Evolutionary conservation across 2,113 vertebrate genomes (phyloP).

Genomic region (Capreolus pygargus): DNA sequence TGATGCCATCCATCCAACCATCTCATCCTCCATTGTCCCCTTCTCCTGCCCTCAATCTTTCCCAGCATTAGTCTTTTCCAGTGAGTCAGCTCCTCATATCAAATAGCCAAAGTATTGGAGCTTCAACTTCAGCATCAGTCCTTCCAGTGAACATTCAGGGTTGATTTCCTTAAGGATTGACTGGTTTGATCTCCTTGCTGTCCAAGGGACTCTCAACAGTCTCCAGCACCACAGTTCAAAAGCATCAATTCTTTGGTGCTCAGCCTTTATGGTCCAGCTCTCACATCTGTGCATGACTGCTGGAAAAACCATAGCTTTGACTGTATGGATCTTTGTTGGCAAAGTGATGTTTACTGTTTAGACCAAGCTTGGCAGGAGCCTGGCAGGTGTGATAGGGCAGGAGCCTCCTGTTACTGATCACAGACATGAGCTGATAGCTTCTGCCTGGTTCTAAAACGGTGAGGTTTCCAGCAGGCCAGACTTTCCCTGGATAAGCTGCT

Average conservation of each 20-base stretch:
- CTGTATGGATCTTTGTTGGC: background rate
- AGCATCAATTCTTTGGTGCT: background rate
- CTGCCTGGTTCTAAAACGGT: background rate
- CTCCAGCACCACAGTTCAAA: background rate
- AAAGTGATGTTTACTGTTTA: background rate
- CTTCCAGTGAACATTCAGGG: background rate
- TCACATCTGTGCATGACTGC: background rate
- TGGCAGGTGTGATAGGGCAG: background rate
- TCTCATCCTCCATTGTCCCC: background rate
- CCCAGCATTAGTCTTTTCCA: background rate
- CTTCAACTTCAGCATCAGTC: background rate
- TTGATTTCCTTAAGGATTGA: background rate
- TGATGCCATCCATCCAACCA: background rate
- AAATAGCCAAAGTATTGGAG: background rate
- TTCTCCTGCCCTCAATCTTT: background rate
- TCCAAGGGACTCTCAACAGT: background rate
- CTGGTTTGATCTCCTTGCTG: background rate
- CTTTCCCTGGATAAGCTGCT: background rate
- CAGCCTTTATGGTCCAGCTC: background rate
- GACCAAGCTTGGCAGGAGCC: background rate
- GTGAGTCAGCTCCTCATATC: background rate
- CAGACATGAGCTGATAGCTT: background rate
- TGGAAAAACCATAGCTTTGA: background rate
- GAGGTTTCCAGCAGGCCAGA: background rate
- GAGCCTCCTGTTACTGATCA: fast-evolving